A percentile compares a stretch with the other conserved stretches of the same genome.
Evolutionary conservation across 2,113 vertebrate genomes (phyloP).

Genomic region (Vidua macroura): DNA sequence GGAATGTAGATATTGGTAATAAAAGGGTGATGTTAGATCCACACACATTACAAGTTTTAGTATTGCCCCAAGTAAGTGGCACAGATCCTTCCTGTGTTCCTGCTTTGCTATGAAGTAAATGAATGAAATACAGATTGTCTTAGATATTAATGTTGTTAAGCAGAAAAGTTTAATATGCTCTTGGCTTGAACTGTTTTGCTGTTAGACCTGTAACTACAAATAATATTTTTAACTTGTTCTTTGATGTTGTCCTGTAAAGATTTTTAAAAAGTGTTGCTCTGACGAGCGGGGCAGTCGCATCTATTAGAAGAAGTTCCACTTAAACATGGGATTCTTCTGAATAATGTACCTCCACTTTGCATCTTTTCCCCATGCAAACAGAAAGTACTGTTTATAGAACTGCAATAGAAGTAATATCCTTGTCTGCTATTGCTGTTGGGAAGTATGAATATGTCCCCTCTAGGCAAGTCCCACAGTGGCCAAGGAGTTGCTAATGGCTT

Average conservation of each 20-base stretch:
- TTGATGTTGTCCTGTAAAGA: background rate
- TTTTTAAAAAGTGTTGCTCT: background rate
- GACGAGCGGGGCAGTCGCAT: background rate
- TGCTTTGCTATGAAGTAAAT: background rate
- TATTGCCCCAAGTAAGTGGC: background rate
- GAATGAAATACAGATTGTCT: background rate
- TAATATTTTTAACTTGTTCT: background rate
- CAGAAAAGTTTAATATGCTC: background rate
- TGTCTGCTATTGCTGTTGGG: background rate
- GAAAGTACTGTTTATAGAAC: background rate
- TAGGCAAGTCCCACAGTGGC: too few species aligned
- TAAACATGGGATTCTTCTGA: background rate
- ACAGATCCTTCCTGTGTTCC: rapidly evolving
- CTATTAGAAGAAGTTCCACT: background rate
- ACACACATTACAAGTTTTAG: background rate
- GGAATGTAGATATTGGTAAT: background rate
- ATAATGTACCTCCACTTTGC: background rate
- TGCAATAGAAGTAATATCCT: background rate
- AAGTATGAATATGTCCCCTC: rapidly evolving
- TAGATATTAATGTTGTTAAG: rapidly evolving
- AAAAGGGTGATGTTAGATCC: background rate
- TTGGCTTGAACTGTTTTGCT: background rate
- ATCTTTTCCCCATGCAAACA: background rate
- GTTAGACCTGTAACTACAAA: background rate
- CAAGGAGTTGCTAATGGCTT: background rate